phyloP scores from a whole-genome alignment of 2,113 vertebrate genomes.

The Marcusenius ussheri region DNA sequence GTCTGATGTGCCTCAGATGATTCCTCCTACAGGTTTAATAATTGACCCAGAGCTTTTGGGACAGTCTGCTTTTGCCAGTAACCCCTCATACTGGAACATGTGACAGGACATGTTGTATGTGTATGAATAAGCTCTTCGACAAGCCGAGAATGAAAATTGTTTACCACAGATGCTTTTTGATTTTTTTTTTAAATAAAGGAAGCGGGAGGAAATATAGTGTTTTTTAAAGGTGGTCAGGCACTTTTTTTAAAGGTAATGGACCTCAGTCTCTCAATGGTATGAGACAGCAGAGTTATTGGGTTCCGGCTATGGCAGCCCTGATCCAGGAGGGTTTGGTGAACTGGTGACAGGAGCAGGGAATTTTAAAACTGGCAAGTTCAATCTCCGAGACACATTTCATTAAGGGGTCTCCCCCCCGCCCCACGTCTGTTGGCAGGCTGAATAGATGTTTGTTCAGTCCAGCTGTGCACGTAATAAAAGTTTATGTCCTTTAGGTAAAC shows the following conservation, averaged over 20 bases:
- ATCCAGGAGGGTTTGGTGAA: neutral
- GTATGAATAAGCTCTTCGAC: neutral
- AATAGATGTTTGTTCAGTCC: neutral
- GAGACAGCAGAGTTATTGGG: neutral
- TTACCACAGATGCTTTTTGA: neutral
- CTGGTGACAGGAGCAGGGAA: neutral
- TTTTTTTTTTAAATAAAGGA: neutral
- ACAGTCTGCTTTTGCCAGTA: neutral
- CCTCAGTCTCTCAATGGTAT: neutral
- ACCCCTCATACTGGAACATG: neutral
- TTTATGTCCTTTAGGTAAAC: slow-evolving; percentile 4
- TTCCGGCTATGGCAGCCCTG: neutral
- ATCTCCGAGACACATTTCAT: slow-evolving; percentile 7
- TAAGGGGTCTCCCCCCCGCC: neutral
- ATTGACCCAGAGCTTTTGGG: neutral
- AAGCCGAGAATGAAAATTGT: neutral
- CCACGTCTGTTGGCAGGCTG: neutral
- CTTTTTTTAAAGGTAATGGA: neutral
- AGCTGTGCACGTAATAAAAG: neutral
- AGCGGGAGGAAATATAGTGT: neutral
- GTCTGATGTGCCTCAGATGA: neutral
- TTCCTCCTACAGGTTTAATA: neutral
- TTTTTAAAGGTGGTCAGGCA: neutral
- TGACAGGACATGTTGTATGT: neutral
- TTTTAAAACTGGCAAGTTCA: neutral